Evolutionary conservation across 1,140 invertebrate genomes (phyloP), one percentile per base, ranked within the genome.

Genomic region (Dolichoris vasculosae): DNA sequence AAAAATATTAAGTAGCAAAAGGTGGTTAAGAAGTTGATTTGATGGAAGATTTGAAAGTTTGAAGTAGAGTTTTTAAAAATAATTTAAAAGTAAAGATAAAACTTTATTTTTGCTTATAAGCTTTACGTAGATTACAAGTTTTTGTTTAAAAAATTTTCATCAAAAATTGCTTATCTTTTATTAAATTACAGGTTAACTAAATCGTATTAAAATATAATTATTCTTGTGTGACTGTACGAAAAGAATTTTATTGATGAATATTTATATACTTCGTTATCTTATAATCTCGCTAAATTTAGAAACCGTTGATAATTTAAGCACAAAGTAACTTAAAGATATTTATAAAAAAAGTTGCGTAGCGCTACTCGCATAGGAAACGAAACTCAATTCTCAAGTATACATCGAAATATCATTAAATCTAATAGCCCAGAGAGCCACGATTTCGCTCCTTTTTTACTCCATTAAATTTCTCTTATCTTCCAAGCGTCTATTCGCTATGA

Each of bases 401-500:
- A 26, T 55, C 30, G 9, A 82, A 82, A 71, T 40, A 69, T 30
- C 64, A 48, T 35, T 30, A n/a, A 26, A 43, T 64, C 43, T 38
- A 64, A 67, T 40, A n/a, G 8, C 15, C 6, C 35, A 17, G 76
- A 35, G 32, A 71, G 48, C 48, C 55, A 35, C 38, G 75, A 69
- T 69, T 38, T 38, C 32, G 7, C 73, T 40, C 2, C n/a, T 69
- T 40, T 81, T 81, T 59, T 59, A 51, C 46, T 13, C 38, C 73
- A 77, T 64, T 77, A 77, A 83, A 77, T 78, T 38, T 78, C 75
- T 38, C 43, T 77, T 77, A 83, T 83, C 51, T 76, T 38, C 43
- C 55, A 11, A 77, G 26, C 30, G 55, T 63, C 73, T 64, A 77
- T 35, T 46, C 51, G 38, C 82, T 32, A 84, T 78, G 75, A 84